Evolutionary conservation across 2,888 invertebrate species (phyloP).

Genomic region (Pandemis cinnamomeana): DNA sequence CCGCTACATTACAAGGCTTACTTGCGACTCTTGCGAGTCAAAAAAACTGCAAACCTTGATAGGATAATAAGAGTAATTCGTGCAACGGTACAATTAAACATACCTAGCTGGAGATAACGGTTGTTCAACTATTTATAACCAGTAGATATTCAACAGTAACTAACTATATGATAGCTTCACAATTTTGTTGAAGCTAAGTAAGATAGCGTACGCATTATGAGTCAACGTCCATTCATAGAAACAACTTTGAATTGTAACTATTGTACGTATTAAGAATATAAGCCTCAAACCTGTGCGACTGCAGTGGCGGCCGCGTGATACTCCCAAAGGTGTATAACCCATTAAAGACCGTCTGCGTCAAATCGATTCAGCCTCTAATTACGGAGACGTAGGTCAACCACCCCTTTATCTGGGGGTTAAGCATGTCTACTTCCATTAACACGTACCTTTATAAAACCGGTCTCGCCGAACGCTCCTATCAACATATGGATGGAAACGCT

Average conservation of each 20-base stretch:
- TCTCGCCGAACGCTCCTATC: conserved; percentile 14
- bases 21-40: no score
- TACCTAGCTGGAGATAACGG: conserved; percentile 32
- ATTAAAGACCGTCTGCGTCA: conserved; percentile 20
- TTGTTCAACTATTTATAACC: conserved; percentile 26
- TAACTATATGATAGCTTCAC: conserved; percentile 1
- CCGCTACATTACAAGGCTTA: not conserved
- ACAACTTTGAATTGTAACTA: not conserved
- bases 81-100: conserved; percentile 26
- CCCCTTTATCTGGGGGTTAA: conserved; percentile 37
- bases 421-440: conserved; percentile 21
- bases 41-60: conserved; percentile 18
- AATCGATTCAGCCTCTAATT: conserved; percentile 39
- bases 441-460: conserved; percentile 26
- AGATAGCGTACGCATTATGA: conserved; percentile 9
- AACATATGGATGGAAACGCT: conserved; percentile 5
- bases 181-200: conserved; percentile 1
- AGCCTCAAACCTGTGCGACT: not conserved
- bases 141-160: conserved; percentile 28
- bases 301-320: not conserved
- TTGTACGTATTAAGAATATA: not conserved
- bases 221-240: conserved; percentile 26
- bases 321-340: conserved; percentile 1
- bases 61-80: conserved; percentile 24
- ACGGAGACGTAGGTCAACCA: conserved; percentile 30